Evolutionary conservation across 1,140 invertebrate species (phyloP).

Genomic region (Leptopilina boulardi): DNA sequence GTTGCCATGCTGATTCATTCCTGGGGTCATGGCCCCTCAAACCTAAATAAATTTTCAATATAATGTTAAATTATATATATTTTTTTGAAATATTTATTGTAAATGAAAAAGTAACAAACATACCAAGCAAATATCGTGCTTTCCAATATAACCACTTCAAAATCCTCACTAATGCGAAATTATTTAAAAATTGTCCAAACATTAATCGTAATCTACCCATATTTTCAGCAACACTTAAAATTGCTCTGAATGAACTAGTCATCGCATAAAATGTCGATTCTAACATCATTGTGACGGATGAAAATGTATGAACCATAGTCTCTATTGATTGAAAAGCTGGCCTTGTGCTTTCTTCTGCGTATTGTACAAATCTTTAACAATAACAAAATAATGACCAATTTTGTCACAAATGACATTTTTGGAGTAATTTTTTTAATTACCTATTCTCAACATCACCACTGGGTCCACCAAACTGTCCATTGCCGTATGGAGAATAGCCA

Average conservation of each 20-base stretch:
- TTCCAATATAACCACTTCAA: slow-evolving; percentile 88
- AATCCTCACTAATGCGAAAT: slow-evolving; percentile 87
- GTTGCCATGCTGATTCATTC: slow-evolving; percentile 67
- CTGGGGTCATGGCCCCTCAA: slow-evolving; percentile 75
- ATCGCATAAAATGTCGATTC: slow-evolving; percentile 97
- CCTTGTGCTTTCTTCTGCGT: slow-evolving; percentile 93
- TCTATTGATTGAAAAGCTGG: slow-evolving; percentile 96
- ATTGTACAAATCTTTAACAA: slow-evolving; percentile 84
- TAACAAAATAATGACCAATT: slow-evolving; percentile 39
- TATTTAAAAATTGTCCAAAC: slow-evolving; percentile 89
- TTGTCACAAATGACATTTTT: slow-evolving; percentile 7
- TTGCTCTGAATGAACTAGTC: slow-evolving; percentile 95
- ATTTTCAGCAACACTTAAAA: slow-evolving; percentile 96
- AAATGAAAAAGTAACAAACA: slow-evolving; percentile 52
- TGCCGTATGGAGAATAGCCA: slow-evolving; percentile 64
- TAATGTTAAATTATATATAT: slow-evolving; percentile 37
- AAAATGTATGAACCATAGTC: slow-evolving; percentile 92
- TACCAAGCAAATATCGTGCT: slow-evolving; percentile 82
- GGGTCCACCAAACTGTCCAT: slow-evolving; percentile 69
- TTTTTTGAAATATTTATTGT: slow-evolving; percentile 55
- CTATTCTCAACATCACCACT: slow-evolving; percentile 80
- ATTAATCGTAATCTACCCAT: slow-evolving; percentile 89
- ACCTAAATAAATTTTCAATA: slow-evolving; percentile 53
- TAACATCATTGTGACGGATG: slow-evolving; percentile 96
- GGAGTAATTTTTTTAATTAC: slow-evolving; percentile 58